Evolutionary conservation across 2,113 vertebrate genomes (phyloP).

Genomic region (Oncorhynchus clarkii): DNA sequence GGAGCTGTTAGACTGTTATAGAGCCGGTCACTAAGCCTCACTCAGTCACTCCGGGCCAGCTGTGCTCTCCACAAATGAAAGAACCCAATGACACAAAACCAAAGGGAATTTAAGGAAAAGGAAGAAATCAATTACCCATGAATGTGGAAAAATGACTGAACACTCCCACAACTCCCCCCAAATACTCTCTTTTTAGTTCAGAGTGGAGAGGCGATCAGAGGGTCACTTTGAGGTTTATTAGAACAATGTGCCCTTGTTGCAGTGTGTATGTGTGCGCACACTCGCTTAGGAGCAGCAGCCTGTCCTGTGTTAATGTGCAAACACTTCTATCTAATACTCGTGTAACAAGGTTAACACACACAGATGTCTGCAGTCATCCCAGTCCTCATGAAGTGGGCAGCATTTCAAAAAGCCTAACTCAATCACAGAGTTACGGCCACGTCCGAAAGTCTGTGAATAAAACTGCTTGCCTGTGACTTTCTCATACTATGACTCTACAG

Average conservation of each 20-base stretch:
- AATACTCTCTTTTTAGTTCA: slow-evolving; percentile 12
- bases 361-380: slow-evolving; percentile 4
- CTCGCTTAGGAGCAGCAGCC: not conserved
- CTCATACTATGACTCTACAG: not conserved
- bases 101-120: slow-evolving; percentile 9
- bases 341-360: slow-evolving; percentile 18
- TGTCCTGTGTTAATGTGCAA: not conserved
- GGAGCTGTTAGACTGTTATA: not conserved
- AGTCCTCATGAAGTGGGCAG: slow-evolving; percentile 5
- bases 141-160: not conserved
- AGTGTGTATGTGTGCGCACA: not conserved
- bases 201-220: slow-evolving; percentile 11
- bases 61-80: slow-evolving; percentile 10
- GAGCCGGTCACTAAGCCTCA: not conserved
- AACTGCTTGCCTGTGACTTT: not conserved
- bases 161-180: not conserved
- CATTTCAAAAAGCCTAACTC: slow-evolving; percentile 11
- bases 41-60: not conserved
- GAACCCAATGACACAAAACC: slow-evolving; percentile 9
- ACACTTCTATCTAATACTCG: not conserved
- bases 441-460: not conserved
- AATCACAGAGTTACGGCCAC: slow-evolving; percentile 8
- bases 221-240: not conserved
- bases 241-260: not conserved
- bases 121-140: slow-evolving; percentile 27